These are phyloP conservation scores for Monomorium pharaonis DNA, from an alignment of 1,140 invertebrate genomes.

Conservation along the genomic window DNA sequence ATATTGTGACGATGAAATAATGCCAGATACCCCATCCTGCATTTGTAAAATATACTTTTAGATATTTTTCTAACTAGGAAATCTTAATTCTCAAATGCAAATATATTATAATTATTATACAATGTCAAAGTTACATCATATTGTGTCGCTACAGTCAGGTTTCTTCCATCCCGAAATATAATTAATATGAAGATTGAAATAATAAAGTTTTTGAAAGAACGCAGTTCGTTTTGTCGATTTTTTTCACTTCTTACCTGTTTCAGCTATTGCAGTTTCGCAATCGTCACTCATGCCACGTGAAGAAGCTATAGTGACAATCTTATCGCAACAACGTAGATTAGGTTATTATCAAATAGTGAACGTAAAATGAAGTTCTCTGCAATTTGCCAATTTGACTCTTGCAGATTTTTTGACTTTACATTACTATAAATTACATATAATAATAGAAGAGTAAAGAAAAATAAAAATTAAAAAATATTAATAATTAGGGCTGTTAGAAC, in stretches of 20 bases:
- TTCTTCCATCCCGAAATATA: background rate
- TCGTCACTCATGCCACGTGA: slow-evolving; percentile 61
- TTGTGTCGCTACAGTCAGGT: background rate
- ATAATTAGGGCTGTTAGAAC: background rate
- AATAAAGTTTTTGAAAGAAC: background rate
- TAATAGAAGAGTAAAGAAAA: background rate
- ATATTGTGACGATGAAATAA: slow-evolving; percentile 69
- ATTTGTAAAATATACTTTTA: background rate
- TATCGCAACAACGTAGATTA: background rate
- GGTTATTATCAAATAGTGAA: background rate
- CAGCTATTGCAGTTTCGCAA: slow-evolving; percentile 66
- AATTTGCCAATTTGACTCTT: background rate
- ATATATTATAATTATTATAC: background rate
- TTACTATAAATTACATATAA: background rate
- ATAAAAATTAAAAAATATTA: too few relatives aligned
- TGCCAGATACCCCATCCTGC: slow-evolving; percentile 76
- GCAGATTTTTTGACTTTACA: background rate
- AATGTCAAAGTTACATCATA: background rate
- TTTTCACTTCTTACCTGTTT: slow-evolving; percentile 66
- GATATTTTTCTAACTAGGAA: background rate
- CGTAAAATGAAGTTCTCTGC: background rate
- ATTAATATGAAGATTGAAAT: background rate
- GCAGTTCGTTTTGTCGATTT: background rate
- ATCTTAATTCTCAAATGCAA: background rate
- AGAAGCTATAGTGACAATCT: background rate